Percentiles rank a stretch among this genome's conserved stretches.
These are phyloP conservation scores for Gobiocypris rarus DNA, from an alignment of 2,113 vertebrate species.

Conservation along the genomic window DNA sequence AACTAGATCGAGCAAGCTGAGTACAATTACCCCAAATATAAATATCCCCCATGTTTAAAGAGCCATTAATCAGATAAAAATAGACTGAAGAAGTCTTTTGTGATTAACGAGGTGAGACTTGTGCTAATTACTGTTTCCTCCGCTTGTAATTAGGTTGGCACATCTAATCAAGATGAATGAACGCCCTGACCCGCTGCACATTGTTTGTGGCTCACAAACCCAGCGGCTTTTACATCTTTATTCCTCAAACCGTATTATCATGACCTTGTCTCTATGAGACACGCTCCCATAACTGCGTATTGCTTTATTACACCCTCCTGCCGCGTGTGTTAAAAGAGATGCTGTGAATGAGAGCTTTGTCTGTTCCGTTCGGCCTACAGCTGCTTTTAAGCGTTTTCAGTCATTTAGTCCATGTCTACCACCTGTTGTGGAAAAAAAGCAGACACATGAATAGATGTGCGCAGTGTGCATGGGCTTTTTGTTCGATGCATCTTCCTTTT, in stretches of 20 bases:
- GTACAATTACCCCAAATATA: conserved; percentile 95
- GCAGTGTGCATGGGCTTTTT: conserved; percentile 8
- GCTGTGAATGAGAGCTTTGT: conserved; percentile 22
- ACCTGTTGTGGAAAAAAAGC: conserved; percentile 35
- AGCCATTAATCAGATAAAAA: conserved; percentile 99
- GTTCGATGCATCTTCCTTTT: background rate
- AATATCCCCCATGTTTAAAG: conserved; percentile 90
- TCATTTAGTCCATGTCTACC: conserved; percentile 16
- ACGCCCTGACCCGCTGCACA: conserved; percentile 81
- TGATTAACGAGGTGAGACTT: conserved; percentile 99
- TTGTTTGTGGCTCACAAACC: conserved; percentile 36
- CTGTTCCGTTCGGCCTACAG: background rate
- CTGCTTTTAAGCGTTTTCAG: conserved; percentile 33
- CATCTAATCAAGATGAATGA: conserved; percentile 93
- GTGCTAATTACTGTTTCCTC: conserved; percentile 99
- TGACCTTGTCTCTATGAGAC: conserved; percentile 34
- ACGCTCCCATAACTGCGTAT: conserved; percentile 32
- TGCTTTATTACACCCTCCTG: conserved; percentile 22
- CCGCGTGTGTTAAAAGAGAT: conserved; percentile 1
- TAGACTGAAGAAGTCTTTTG: conserved; percentile 94
- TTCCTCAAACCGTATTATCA: conserved; percentile 34
- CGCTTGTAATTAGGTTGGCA: conserved; percentile 97
- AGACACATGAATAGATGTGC: conserved; percentile 1
- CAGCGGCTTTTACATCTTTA: conserved; percentile 34
- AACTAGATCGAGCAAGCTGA: conserved; percentile 83